Evolutionary conservation across 2,888 invertebrate species (phyloP), one percentile per base, ranked within the genome.

Genomic region (Sesia apiformis): DNA sequence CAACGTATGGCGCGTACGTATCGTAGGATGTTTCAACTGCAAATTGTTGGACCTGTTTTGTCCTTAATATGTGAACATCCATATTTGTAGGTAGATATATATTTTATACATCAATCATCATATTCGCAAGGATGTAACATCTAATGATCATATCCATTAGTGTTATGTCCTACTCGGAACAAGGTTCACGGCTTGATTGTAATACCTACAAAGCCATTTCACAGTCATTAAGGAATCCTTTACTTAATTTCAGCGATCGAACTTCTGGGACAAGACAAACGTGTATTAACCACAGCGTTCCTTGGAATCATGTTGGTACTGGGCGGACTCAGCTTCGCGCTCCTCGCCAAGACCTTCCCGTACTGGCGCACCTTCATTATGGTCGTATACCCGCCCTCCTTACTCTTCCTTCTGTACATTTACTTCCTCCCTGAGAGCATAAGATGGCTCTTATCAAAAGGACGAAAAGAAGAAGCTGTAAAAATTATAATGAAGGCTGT

Each of bases 371-470:
- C 90, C 49, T 87, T 94, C 58, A 91, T 95, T 56, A 84, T 93
- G 39, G 90, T 93, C 8, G 86, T 93, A 4, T 96, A 95, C 66
- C 90, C 92, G 0, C 96, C 96, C 0, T 92, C 93, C 0, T 67
- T 95, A 4, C 75, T 94, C 0, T 91, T 94, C 60, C 72, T 96
- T 38, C 74, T 90, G 0, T 94, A 94, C 70, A 91, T 93, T 55
- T 94, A 93, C 90, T 66, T 94, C 4, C 80, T 94, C n/a, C 94
- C 94, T 0, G 95, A 95, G 76, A 94, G 94, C 55, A 91, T 94
- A 39, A 86, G 96, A 58, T 96, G 96, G 96, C 82, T 96, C 4
- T 71, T 95, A 2, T 92, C 93, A 0, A 93, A 94, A 61, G 92
- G 93, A 3, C 86, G 92, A 57, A 91, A 91, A 59, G 91, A 93